Evolutionary conservation across 64 coral and sea anemone genomes (phyloP), one percentile per base, ranked within the genome.

Genomic region (Dendronephthya gigantea): DNA sequence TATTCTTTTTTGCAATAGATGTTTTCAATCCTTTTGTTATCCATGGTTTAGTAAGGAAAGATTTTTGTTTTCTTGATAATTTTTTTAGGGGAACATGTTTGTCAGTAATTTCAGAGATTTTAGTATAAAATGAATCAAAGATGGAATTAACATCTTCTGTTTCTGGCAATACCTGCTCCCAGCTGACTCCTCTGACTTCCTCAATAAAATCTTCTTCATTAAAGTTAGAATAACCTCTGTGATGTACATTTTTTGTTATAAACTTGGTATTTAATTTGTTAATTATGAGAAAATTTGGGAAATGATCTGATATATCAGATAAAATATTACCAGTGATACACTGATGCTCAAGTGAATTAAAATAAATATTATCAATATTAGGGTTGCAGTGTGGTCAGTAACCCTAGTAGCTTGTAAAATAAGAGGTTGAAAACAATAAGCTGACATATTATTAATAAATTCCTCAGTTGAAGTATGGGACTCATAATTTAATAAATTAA

Each of bases 401-500:
- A 79, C 36, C 17, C 72, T 79, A 13, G 72, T 79, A 13, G 72
- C 30, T 29, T 79, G 9, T 4, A 79, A 15, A 33, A 79, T 79
- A 12, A 35, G 72, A 33, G 72, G 72, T 19, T 79, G 27, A 79
- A 79, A 79, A 19, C 13, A 79, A 79, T 79, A 79, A 12, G 72
- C 34, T 16, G 13, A 9, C 19, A 79, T 29, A 33, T 14, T 79
- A 79, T 79, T 79, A 36, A 79, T 36, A 34, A 79, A 79, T 8
- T 79, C 72, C 7, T 79, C 72, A 34, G 72, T 79, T 33, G 13
- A 3, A 9, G 72, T 13, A 33, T 87, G 86, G 34, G 86, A 79
- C 48, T 87, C 86, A 87, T 36, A 66, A 68, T 86, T 86, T 86
- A 86, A 30, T 36, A 86, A 51, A 39, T 86, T 68, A 40, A 86